Percentiles rank a stretch among this genome's conserved stretches.
Evolutionary conservation across 2,888 invertebrate species (phyloP).

Genomic region (Galeruca laticollis): DNA sequence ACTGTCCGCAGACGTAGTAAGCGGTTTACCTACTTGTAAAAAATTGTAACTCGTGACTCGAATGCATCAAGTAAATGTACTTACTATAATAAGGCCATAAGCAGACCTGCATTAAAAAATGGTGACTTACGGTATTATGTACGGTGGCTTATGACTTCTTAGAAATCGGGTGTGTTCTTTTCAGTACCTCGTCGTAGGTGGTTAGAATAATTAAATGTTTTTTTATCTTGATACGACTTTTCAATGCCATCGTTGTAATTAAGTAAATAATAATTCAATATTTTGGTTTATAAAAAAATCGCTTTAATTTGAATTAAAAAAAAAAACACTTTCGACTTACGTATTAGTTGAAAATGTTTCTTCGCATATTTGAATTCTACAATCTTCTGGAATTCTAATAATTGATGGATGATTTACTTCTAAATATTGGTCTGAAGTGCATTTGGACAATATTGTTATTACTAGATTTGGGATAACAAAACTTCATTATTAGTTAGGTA

Average conservation of each 20-base stretch:
- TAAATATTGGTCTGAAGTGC: too few species aligned
- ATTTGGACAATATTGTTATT: too few species aligned
- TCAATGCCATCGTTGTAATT: constrained; percentile 6
- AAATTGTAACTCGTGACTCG: constrained; percentile 29
- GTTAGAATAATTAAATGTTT: constrained; percentile 18
- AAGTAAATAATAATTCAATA: not conserved
- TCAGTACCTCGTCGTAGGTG: constrained; percentile 13
- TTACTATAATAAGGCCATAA: constrained; percentile 19
- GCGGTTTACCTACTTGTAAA: constrained; percentile 31
- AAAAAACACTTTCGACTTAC: too few species aligned
- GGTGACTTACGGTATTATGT: constrained; percentile 24
- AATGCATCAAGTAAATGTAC: constrained; percentile 28
- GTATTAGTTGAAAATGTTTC: too few species aligned
- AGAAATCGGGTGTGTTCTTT: constrained; percentile 30
- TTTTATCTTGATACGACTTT: constrained; percentile 11
- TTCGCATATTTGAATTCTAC: too few species aligned
- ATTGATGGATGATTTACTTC: too few species aligned
- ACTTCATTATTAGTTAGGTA: too few species aligned
- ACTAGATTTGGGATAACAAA: too few species aligned
- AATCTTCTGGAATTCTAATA: too few species aligned
- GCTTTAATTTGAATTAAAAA: too few species aligned
- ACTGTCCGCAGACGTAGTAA: constrained; percentile 16
- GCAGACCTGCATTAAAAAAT: constrained; percentile 20
- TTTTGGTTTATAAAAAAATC: not conserved
- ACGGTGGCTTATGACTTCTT: constrained; percentile 28